Base-by-base conservation (phyloP, 2,888 invertebrate species). In the Phaedon cochleariae region DNA sequence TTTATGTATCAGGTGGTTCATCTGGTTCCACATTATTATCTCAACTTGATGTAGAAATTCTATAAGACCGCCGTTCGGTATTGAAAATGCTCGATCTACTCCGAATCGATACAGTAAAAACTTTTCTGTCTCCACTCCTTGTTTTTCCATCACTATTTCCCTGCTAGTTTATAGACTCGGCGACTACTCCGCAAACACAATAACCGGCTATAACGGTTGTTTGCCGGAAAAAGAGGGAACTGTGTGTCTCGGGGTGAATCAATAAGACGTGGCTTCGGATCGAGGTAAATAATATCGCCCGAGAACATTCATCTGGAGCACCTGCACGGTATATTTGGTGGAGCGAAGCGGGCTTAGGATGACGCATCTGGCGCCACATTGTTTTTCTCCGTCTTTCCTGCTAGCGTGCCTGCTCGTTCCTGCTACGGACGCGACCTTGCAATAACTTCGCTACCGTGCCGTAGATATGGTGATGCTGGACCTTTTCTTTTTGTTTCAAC, bases 301-400 rank as follows among this genome's bases (percentile, higher is more conserved):
- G 68, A 74, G 74, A 73, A 75, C 76, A 76, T 77, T 77, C 75
- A 77, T 76, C 77, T 76, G 72, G 72, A 76, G 73, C 76, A 76
- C 76, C 77, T 77, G 77, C 73, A 76, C 74, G 72, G 20, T 46
- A 48, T 60, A 52, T 41, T 41, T 41, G 2, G 41, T 15, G 41
- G 34, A 34, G 10, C 15, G 52, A 45, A 45, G 12, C 37, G 26
- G 6, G 3, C n/a, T n/a, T 29, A 20, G 26, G 46, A n/a, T n/a
- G 22, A 21, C 49, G 68, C 74, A 76, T 74, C 74, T 74, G 75
- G 75, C 75, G 75, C 57, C 57, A 57, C 72, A n/a, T 31, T 57
- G 57, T 57, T 57, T 46, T 57, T 29, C 29, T 17, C 17, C 2
- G 41, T 15, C 15, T 15, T 3, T 2, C 41, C 15, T 41, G n/a